Evolutionary conservation across 1,140 invertebrate genomes (phyloP), one percentile per base, ranked within the genome.

Genomic region (Drosophila asahinai): DNA sequence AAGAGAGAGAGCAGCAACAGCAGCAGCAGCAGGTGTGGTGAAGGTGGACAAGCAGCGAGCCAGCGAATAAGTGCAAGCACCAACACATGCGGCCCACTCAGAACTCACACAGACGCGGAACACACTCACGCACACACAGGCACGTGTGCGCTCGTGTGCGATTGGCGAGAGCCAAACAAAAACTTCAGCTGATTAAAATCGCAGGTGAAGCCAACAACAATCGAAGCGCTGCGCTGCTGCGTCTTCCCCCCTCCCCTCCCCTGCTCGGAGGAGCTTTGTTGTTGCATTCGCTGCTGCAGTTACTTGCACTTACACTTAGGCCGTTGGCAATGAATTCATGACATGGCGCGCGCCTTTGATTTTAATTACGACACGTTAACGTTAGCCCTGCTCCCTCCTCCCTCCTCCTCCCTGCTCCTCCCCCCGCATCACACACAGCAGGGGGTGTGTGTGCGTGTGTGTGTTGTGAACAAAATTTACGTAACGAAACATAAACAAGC

Each of bases 21-120:
- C 67, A 59, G 54, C 54, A 80, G 75, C 82, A 91, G 86, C 86
- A 91, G 80, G 86, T 91, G 82, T 91, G 87, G 87, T 91, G 86
- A 83, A 91, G 83, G 47, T 87, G 73, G 73, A 71, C 80, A 71
- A 45, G 33, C 25, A 25, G 22, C 22, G 22, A 25, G 38, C 47
- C 51, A 61, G 40, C 49, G 25, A 65, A 74, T 76, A 76, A 65
- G 30, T 64, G 61, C 60, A 73, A 54, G 38, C 51, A 61, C 63
- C 57, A 62, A 43, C 42, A 36, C 49, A 64, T 62, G 54, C 36
- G 19, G 36, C n/a, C 55, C 40, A 36, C 33, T 36, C 33, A 36
- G 9, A 36, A 36, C 33, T 12, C 33, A 36, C 33, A 36, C 33
- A 36, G 59, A 25, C 47, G 11, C 60, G 36, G 47, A 48, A 68